Percentiles rank a stretch among this genome's conserved stretches.
phyloP scores from a whole-genome alignment of 2,113 vertebrate species.

The Phrynosoma platyrhinos region DNA sequence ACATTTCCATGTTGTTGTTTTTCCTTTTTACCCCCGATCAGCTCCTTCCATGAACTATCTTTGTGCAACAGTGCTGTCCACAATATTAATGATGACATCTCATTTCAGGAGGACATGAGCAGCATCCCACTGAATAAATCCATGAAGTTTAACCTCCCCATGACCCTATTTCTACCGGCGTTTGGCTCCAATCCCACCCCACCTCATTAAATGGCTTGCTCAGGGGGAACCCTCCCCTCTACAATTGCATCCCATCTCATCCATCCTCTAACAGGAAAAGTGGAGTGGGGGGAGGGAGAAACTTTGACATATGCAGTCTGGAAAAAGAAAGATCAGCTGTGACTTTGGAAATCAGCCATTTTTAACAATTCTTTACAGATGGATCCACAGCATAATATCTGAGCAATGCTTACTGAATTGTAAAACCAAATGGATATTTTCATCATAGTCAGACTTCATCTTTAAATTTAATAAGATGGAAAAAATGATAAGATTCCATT shows the following conservation, averaged over 20 bases:
- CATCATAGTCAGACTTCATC: conserved; percentile 43
- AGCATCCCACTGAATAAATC: conserved; percentile 73
- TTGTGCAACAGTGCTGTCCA: conserved; percentile 60
- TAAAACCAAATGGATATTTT: conserved; percentile 46
- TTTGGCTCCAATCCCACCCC: conserved; percentile 51
- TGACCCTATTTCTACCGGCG: conserved; percentile 62
- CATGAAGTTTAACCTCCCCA: conserved; percentile 69
- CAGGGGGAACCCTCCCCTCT: conserved; percentile 39
- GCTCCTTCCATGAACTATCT: conserved; percentile 20
- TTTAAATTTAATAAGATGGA: conserved; percentile 42
- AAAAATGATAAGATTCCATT: conserved; percentile 53
- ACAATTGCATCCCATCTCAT: conserved; percentile 42
- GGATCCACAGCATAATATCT: background rate
- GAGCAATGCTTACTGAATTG: background rate
- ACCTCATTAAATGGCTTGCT: conserved; percentile 67
- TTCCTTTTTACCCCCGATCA: background rate
- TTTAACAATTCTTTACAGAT: background rate
- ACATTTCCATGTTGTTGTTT: conserved; percentile 37
- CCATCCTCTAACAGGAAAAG: conserved; percentile 53
- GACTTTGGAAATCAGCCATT: conserved; percentile 51
- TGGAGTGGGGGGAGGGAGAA: conserved; percentile 50
- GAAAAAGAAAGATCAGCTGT: conserved; percentile 47
- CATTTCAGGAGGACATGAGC: conserved; percentile 58
- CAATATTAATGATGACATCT: conserved; percentile 74
- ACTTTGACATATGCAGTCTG: conserved; percentile 36